These are phyloP conservation scores for Haliaeetus leucogaster DNA, from an alignment of 2,113 vertebrate genomes.

Conservation along the genomic window DNA sequence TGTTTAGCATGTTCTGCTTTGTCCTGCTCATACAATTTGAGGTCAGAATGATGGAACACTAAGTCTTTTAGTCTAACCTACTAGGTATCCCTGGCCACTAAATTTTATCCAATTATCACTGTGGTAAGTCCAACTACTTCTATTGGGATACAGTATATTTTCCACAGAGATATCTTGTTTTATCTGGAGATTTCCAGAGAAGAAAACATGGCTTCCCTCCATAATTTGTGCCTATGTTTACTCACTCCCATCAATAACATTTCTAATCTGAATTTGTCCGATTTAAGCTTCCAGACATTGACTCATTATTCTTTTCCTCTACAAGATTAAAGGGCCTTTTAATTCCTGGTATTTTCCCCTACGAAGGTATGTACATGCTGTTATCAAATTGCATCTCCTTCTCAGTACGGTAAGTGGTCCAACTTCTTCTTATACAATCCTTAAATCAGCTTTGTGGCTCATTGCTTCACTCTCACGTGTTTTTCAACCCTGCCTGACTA, in stretches of 20 bases:
- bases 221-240: background rate
- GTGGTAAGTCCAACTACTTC: background rate
- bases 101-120: background rate
- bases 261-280: background rate
- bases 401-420: fast-evolving
- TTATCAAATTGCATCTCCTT: background rate
- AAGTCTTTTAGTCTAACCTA: background rate
- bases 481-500: fast-evolving
- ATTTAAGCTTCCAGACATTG: background rate
- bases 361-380: background rate
- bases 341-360: background rate
- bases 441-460: background rate
- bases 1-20: background rate
- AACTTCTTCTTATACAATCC: background rate
- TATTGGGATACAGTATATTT: background rate
- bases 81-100: background rate
- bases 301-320: background rate
- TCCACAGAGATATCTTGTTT: background rate
- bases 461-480: background rate
- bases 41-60: background rate
- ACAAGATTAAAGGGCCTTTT: background rate
- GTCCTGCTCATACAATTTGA: background rate
- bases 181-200: background rate
- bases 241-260: background rate
- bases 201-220: background rate